These are phyloP conservation scores for Stenopsyche tienmushanensis DNA, from an alignment of 1,140 invertebrate genomes.

Conservation along the genomic window DNA sequence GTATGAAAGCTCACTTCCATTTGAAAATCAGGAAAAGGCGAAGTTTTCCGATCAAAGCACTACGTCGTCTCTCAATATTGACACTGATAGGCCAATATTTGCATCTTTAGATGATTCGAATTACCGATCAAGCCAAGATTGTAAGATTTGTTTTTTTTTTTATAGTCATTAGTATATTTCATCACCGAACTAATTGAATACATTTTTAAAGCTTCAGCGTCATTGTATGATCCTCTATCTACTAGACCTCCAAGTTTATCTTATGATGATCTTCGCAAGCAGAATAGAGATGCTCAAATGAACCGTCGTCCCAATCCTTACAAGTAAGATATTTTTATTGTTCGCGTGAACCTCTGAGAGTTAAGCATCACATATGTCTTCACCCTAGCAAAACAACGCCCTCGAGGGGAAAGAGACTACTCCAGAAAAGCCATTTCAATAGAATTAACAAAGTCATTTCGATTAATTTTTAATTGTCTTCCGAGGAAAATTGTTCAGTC, in stretches of 20 bases:
- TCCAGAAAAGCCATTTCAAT: too few relatives aligned
- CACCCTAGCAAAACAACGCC: too few relatives aligned
- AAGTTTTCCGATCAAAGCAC: too few relatives aligned
- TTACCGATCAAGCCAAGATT: not conserved
- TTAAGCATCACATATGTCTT: too few relatives aligned
- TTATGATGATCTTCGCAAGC: slow-evolving; percentile 18
- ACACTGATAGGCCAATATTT: slow-evolving; percentile 10
- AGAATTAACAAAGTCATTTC: too few relatives aligned
- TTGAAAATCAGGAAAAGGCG: too few relatives aligned
- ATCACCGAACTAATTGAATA: not conserved
- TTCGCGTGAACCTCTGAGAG: too few relatives aligned
- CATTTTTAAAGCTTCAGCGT: not conserved
- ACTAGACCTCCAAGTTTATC: not conserved
- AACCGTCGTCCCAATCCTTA: slow-evolving; percentile 4
- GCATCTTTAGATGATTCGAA: slow-evolving; percentile 1
- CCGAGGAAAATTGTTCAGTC: too few relatives aligned
- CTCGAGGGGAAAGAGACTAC: too few relatives aligned
- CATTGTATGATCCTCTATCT: not conserved
- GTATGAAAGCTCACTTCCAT: too few relatives aligned
- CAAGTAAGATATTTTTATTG: slow-evolving; percentile 6
- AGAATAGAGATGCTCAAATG: slow-evolving; percentile 3
- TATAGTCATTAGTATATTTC: not conserved
- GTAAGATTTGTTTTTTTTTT: slow-evolving; percentile 14
- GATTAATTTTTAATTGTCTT: too few relatives aligned
- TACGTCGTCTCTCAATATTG: slow-evolving; percentile 18